Evolutionary conservation across 2,888 invertebrate species (phyloP).

Genomic region (Anthophora plumipes): DNA sequence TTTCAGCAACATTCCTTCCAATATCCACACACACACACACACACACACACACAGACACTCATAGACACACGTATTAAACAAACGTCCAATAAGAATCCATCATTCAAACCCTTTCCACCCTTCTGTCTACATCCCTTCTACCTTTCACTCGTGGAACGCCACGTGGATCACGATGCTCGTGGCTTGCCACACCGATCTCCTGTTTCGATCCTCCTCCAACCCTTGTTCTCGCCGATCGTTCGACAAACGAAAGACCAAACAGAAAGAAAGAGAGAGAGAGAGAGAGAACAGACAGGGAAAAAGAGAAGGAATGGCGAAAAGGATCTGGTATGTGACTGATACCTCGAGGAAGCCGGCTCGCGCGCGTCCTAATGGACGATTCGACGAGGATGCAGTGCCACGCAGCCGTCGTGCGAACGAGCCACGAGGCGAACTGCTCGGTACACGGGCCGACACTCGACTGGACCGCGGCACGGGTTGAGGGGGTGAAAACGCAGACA

Average conservation of each 20-base stretch:
- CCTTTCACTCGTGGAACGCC: slow-evolving; percentile 46
- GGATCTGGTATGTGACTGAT: too few relatives aligned
- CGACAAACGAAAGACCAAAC: too few relatives aligned
- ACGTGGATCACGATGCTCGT: slow-evolving; percentile 54
- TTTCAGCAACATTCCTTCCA: too few relatives aligned
- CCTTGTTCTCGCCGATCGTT: too few relatives aligned
- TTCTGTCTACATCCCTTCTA: slow-evolving; percentile 34
- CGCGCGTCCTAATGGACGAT: slow-evolving; percentile 1
- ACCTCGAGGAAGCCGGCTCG: neutral
- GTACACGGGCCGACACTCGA: slow-evolving; percentile 76
- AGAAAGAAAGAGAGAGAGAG: too few relatives aligned
- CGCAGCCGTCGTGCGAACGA: slow-evolving; percentile 48
- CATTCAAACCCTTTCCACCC: slow-evolving; percentile 27
- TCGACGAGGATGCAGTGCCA: neutral
- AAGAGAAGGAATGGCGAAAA: too few relatives aligned
- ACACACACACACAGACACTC: neutral
- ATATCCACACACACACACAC: neutral
- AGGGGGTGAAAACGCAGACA: slow-evolving; percentile 66
- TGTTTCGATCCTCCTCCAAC: neutral
- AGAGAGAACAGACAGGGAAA: too few relatives aligned
- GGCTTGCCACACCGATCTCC: slow-evolving; percentile 2
- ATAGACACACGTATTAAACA: neutral
- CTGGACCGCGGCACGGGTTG: slow-evolving; percentile 69
- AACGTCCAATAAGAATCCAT: slow-evolving; percentile 14
- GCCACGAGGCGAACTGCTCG: slow-evolving; percentile 69